Base-by-base conservation (phyloP, 2,888 invertebrate genomes). In the Brachylomia viminalis region DNA sequence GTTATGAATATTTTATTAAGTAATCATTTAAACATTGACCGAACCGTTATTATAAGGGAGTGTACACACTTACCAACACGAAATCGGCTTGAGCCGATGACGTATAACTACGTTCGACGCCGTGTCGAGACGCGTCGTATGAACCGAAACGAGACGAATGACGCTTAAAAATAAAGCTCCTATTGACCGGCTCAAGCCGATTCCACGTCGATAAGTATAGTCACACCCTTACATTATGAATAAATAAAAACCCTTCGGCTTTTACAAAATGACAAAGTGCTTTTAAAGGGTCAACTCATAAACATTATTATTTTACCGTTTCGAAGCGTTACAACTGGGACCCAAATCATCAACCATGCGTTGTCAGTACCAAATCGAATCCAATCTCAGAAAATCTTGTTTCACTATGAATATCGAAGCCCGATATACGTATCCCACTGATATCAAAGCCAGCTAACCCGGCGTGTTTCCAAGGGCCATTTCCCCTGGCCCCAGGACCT, bases 381-480 rank as follows among this genome's bases (percentile, higher is more conserved):
- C 33, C 42, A 74, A 80, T 54, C 1, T 15, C 27, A n/a, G 56
- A 71, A 54, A 75, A 62, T 47, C 54, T 47, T 47, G 47, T 61
- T 69, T 45, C 8, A 33, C 54, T 23, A 65, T 54, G 45, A 4
- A 61, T 47, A 59, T 59, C 7, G 17, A 45, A 45, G 27, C 42
- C n/a, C 49, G 13, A 15, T 17, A 27, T 75, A 54, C 30, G 52
- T 62, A 65, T 73, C n/a, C 30, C 27, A 72, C 20, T 59, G 23
- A 49, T 77, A 75, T 79, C 62, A 85, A 81, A 77, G 59, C 74
- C 52, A 75, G 17, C 27, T 13, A 56, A 42, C 72, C 67, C 62
- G 54, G 42, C 52, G 75, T 73, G 49, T 82, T 79, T 82, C 80
- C 33, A 80, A 77, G 70, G 77, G 58, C 59, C 27, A 75, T 82